phyloP scores from a whole-genome alignment of 23 tunicate genomes.

The Ciona savignyi region DNA sequence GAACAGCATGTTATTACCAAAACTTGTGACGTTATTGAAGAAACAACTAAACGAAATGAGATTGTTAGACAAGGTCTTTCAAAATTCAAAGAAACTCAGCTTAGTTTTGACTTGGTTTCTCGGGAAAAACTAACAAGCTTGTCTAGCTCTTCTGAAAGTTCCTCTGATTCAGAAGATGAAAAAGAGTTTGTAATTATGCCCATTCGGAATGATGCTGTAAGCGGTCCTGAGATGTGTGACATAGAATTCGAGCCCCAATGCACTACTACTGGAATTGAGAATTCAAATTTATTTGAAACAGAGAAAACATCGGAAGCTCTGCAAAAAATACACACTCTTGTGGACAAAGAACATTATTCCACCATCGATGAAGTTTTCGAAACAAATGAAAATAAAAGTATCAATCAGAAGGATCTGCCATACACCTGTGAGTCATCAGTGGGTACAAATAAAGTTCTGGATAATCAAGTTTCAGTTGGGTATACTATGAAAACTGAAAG shows the following conservation, averaged over 20 bases:
- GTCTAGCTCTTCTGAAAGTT: background rate
- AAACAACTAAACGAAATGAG: background rate
- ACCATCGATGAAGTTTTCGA: background rate
- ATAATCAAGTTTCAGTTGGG: too few relatives aligned
- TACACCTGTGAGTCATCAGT: too few relatives aligned
- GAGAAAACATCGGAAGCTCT: too few relatives aligned
- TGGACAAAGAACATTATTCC: background rate
- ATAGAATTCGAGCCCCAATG: background rate
- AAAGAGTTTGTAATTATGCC: background rate
- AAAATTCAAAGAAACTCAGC: background rate
- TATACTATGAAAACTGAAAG: too few relatives aligned
- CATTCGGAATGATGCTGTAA: background rate
- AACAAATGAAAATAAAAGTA: background rate
- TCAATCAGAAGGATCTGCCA: too few relatives aligned
- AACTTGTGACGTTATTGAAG: background rate
- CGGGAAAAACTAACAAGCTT: background rate
- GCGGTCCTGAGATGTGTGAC: background rate
- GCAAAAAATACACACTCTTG: too few relatives aligned
- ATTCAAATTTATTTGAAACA: too few relatives aligned
- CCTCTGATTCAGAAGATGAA: background rate
- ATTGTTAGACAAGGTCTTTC: background rate
- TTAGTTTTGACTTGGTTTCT: background rate
- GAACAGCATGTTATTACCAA: background rate
- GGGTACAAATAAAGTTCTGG: too few relatives aligned
- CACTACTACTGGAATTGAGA: too few relatives aligned